Base-by-base conservation (phyloP, 2,113 vertebrate species). In the Anolis carolinensis region DNA sequence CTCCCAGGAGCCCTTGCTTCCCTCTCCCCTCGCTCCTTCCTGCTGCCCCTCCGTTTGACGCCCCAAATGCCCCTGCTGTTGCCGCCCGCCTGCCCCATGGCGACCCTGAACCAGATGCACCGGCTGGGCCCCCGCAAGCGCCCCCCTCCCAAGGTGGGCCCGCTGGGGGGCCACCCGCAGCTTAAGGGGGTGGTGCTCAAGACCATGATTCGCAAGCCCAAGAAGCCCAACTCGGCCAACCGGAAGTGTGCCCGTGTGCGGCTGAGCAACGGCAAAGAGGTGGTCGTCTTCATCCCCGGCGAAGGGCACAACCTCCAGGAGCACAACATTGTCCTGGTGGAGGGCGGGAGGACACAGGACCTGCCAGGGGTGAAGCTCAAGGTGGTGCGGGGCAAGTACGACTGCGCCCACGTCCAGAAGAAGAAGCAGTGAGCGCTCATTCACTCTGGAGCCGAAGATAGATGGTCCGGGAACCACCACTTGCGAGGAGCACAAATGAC, bases 201-300 rank as follows among this genome's bases (percentile, higher is more conserved):
- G 88, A 99, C 98, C 0, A 95, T 99, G 86, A 98, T 96, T 90
- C 97, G 98, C 0, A 99, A 99, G 30, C 98, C 98, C 73, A 99
- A 99, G 94, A 99, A 99, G 62, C 98, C 98, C 67, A 99, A 99
- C 95, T 99, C 98, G 0, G 98, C 98, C 10, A 99, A 99, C 95
- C 96, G 98, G 30, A 99, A 98, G 82, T 99, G 98, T 11, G 97
- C 96, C 2, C 96, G 97, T 0, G 97, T 99, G 32, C 96, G 98
- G 1, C 96, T 99, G 13, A 98, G 97, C 89, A 97, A 95, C 0
- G 98, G 98, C n/a, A 96, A 92, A 1, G 98, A 99, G 90, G 98
- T 90, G 0, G 93, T 98, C 4, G 97, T 90, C 82, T 99, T 97
- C 89, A 97, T 99, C 74, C 98, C 98, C 0, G 97, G 98, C 0